These are phyloP conservation scores for Gobio gobio DNA, from an alignment of 2,113 vertebrate genomes.

Conservation along the genomic window DNA sequence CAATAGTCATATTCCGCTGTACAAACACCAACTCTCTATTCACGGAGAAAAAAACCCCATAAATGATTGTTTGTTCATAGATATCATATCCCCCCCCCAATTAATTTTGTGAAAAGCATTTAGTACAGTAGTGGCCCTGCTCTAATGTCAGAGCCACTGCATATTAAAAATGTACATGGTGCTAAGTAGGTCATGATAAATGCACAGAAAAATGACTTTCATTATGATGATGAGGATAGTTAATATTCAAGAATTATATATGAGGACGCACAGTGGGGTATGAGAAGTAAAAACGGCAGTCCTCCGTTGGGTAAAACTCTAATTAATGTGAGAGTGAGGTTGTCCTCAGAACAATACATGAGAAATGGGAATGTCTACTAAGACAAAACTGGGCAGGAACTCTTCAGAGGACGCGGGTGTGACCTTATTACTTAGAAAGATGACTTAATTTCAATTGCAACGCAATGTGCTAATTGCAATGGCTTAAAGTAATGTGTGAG, in stretches of 20 bases:
- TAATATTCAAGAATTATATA: constrained; percentile 52
- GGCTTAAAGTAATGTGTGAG: constrained; percentile 13
- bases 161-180: constrained; percentile 64
- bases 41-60: not conserved
- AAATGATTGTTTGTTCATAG: not conserved
- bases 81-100: not conserved
- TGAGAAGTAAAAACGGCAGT: not conserved
- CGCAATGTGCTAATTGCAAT: constrained; percentile 16
- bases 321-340: not conserved
- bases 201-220: constrained; percentile 31
- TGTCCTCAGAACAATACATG: not conserved
- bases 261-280: not conserved
- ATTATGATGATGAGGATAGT: constrained; percentile 65
- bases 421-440: constrained; percentile 1
- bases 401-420: not conserved
- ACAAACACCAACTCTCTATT: not conserved
- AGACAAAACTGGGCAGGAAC: not conserved
- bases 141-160: constrained; percentile 48
- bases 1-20: not conserved
- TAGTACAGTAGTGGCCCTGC: not conserved
- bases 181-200: constrained; percentile 72
- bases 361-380: not conserved
- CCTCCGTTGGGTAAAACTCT: not conserved
- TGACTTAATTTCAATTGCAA: not conserved
- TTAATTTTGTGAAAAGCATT: not conserved